Base-by-base conservation (phyloP, 2,113 vertebrate species). In the Equus quagga region DNA sequence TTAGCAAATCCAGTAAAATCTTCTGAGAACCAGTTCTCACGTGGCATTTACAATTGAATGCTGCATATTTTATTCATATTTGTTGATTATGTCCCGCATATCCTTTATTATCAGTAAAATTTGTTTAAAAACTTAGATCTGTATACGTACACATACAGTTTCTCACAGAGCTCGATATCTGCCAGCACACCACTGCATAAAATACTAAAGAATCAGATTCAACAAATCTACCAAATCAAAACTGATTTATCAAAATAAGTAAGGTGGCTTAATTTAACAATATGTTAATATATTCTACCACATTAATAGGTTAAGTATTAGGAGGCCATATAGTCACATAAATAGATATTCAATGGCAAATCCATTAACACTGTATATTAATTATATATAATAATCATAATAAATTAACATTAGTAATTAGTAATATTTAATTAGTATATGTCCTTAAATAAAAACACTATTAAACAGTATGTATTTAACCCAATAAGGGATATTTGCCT, bases 21-120 rank as follows among this genome's bases (percentile, higher is more conserved):
- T 5, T 12, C 62, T 5, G 17, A 26, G 70, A 23, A 19, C 6
- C 7, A 0, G 4, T 0, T 8, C 17, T 26, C 0, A 2, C 8
- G 8, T 0, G 13, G 13, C 82, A 11, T 33, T 56, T 14, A 19
- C 19, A 5, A 3, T 4, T 26, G 21, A 26, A 51, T 60, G 11
- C 5, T 0, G 3, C 19, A 2, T 28, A 18, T 14, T 58, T 41
- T 62, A 23, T 18, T 33, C 19, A 11, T n/a, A 51, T 33, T 67
- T 87, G 28, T 10, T 75, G 24, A 33, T 46, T 82, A 62, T 31
- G 28, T 33, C 21, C 56, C 23, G 0, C 2, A 79, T 6, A 60
- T 31, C 5, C 13, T 73, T 92, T 54, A 24, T 51, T 51, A 36
- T 60, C 36, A 51, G 33, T 23, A 36, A 72, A 41, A 58, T 13